Evolutionary conservation across 2,888 invertebrate genomes (phyloP), one percentile per base, ranked within the genome.

Genomic region (Leucania comma): DNA sequence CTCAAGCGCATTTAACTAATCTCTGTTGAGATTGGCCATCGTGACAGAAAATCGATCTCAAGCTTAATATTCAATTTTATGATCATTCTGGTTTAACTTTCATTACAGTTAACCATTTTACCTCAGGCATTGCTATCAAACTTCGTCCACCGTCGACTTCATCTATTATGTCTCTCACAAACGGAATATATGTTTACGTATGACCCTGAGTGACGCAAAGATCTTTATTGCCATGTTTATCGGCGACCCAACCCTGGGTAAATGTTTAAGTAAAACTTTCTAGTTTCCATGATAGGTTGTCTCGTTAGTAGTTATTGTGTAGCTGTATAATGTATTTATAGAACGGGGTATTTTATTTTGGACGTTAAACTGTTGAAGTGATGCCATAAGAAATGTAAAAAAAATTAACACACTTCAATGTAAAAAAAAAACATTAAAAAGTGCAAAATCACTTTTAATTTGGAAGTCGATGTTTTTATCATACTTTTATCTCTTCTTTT

Each of bases 191-290:
- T 82, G 77, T 82, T 78, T 78, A 65, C 79, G 64, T 64, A 82
- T 82, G 57, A 61, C 82, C 72, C 79, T n/a, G 50, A 60, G 70
- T 29, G 59, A 67, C 58, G 46, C 58, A 56, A 69, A 79, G 68
- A 82, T 73, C 62, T 86, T 84, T 84, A 86, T 84, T 54, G 56
- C 64, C 68, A 58, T 81, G 86, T 86, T 86, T 84, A 86, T 84
- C 48, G 64, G 35, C 72, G 73, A 78, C 68, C 72, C 68, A 5
- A 78, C 53, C 63, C 63, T 38, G 59, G 64, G 38, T 63, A 51
- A 72, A 75, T 71, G 68, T 76, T 79, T 75, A 65, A 79, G 80
- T 67, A 68, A 74, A 86, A 84, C 80, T 79, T 58, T 51, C 20
- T 60, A 76, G 65, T 72, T 50, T 54, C 58, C 53, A 67, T 76